phyloP scores from a whole-genome alignment of 2,113 vertebrate genomes.

The Stigmatopora nigra region DNA sequence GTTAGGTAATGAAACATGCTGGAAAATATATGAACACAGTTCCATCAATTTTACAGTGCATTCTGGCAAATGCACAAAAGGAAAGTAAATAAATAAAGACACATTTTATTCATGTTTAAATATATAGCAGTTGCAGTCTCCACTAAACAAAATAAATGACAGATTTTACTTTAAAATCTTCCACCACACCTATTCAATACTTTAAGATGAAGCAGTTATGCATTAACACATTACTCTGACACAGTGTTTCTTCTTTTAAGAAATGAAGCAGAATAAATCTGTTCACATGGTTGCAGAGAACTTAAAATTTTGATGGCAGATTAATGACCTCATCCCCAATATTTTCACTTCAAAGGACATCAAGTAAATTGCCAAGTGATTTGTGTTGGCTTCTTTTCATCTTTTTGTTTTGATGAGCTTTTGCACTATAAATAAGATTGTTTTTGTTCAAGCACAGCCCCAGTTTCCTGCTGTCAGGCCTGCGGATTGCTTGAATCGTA shows the following conservation, averaged over 20 bases:
- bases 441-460: background rate
- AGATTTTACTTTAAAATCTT: background rate
- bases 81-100: background rate
- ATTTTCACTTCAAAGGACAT: slow-evolving; percentile 10
- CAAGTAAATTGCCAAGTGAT: slow-evolving; percentile 8
- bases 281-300: background rate
- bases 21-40: background rate
- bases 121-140: background rate
- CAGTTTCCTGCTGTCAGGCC: background rate
- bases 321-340: background rate
- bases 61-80: background rate
- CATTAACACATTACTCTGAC: background rate
- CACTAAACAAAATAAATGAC: background rate
- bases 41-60: background rate
- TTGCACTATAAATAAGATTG: background rate
- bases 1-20: background rate
- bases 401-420: background rate
- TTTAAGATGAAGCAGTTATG: background rate
- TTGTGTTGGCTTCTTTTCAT: background rate
- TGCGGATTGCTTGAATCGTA: background rate
- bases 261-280: background rate
- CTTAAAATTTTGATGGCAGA: background rate
- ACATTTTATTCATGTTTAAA: background rate
- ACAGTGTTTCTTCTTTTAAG: background rate
- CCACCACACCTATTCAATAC: background rate